Percentiles rank a stretch among this genome's conserved stretches.
These are phyloP conservation scores for Acleris sparsana DNA, from an alignment of 2,888 invertebrate species.

Conservation along the genomic window DNA sequence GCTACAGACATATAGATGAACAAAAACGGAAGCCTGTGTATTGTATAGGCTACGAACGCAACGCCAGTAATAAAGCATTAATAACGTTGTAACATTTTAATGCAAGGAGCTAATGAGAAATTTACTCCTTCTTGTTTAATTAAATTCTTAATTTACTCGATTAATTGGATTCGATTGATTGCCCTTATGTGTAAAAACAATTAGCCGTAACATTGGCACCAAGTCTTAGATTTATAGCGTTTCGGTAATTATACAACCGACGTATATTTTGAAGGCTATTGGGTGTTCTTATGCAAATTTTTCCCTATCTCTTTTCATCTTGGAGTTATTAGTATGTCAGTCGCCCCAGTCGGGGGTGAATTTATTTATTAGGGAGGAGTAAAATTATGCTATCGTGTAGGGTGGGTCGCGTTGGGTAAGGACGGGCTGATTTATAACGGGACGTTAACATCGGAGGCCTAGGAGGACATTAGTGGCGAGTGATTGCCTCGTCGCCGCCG, in stretches of 20 bases:
- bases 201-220: no score
- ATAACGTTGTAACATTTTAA: conserved; percentile 58
- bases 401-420: conserved; percentile 51
- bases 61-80: conserved; percentile 42
- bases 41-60: conserved; percentile 42
- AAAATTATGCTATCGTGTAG: conserved; percentile 56
- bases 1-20: conserved; percentile 2
- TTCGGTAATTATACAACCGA: no score
- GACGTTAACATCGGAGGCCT: conserved; percentile 57
- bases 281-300: no score
- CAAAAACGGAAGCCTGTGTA: conserved; percentile 15
- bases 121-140: conserved; percentile 61
- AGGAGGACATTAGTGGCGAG: conserved; percentile 54
- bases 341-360: conserved; percentile 41
- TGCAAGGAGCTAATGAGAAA: conserved; percentile 48
- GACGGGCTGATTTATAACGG: conserved; percentile 60
- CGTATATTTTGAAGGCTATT: no score
- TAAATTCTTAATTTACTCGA: conserved; percentile 53
- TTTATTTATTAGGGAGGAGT: conserved; percentile 51
- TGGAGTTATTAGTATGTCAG: conserved; percentile 14
- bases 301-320: no score
- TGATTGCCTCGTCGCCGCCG: conserved; percentile 40
- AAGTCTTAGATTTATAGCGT: no score
- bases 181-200: no score
- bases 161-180: conserved; percentile 36